These are phyloP conservation scores for Glandiceps talaboti DNA, from an alignment of 53 echinoderm and acorn worm genomes.

Conservation along the genomic window DNA sequence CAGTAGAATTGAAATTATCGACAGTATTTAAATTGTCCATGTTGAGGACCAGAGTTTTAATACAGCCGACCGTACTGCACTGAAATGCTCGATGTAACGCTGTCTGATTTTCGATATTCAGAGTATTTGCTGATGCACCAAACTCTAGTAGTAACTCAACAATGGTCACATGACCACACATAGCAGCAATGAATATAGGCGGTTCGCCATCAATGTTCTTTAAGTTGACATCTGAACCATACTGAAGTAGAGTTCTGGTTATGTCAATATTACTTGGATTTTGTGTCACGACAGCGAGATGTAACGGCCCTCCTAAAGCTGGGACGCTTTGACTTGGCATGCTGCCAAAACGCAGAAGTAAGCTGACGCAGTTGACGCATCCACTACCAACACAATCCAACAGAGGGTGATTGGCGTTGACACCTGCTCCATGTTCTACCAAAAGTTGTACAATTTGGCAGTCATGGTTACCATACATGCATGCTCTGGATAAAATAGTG, in stretches of 20 bases:
- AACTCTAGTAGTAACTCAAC: neutral
- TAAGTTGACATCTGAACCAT: neutral
- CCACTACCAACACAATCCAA: neutral
- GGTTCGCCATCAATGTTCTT: neutral
- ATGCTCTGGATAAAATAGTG: neutral
- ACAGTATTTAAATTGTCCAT: neutral
- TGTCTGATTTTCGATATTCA: too few species aligned
- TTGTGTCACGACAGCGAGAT: neutral
- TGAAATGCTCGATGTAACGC: neutral
- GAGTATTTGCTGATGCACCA: neutral
- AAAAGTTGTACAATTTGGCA: neutral
- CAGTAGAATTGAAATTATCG: neutral
- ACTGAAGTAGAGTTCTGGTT: neutral
- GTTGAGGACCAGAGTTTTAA: neutral
- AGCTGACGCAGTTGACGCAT: neutral
- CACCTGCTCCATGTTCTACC: neutral
- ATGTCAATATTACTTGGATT: neutral
- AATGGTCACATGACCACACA: neutral
- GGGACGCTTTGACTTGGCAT: neutral
- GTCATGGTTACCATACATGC: neutral
- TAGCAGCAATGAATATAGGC: neutral
- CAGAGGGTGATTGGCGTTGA: neutral
- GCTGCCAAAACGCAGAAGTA: neutral
- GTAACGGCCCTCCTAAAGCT: neutral
- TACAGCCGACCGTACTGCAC: neutral